These are phyloP conservation scores for Megaceryle alcyon DNA, from an alignment of 2,797 vertebrate species.

Conservation along the genomic window DNA sequence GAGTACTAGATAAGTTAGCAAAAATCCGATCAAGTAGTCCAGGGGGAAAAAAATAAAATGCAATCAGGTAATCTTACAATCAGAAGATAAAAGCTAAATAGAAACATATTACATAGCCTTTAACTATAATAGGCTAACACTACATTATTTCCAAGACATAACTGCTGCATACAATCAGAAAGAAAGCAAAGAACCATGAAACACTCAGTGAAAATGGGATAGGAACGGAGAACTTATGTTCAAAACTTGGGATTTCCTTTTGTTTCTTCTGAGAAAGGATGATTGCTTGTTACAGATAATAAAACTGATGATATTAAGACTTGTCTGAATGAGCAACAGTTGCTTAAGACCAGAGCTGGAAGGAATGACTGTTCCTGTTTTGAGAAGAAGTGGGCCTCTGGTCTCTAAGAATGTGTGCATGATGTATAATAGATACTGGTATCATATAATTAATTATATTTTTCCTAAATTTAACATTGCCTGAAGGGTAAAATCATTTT, in stretches of 20 bases:
- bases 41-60: not conserved
- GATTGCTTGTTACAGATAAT: not conserved
- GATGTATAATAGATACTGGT: slow-evolving; percentile 91
- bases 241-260: slow-evolving; percentile 9
- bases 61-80: slow-evolving; percentile 50
- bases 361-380: slow-evolving; percentile 35
- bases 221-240: slow-evolving; percentile 29
- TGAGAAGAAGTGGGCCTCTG: slow-evolving; percentile 58
- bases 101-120: slow-evolving; percentile 38
- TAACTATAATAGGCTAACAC: slow-evolving; percentile 15
- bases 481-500: slow-evolving; percentile 90
- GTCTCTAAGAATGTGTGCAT: slow-evolving; percentile 80
- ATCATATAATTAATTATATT: slow-evolving; percentile 93
- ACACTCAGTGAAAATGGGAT: not conserved
- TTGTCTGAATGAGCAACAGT: not conserved
- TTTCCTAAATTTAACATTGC: slow-evolving; percentile 95
- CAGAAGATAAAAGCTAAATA: slow-evolving; percentile 49
- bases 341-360: slow-evolving; percentile 17
- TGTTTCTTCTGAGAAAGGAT: slow-evolving; percentile 20
- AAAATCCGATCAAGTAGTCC: slow-evolving; percentile 19
- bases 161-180: not conserved
- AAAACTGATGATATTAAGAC: slow-evolving; percentile 13
- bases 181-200: not conserved
- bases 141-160: slow-evolving; percentile 10
- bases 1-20: slow-evolving; percentile 34